Conservation (phyloP, 2,113 vertebrate genomes). For the Progne subis region DNA sequence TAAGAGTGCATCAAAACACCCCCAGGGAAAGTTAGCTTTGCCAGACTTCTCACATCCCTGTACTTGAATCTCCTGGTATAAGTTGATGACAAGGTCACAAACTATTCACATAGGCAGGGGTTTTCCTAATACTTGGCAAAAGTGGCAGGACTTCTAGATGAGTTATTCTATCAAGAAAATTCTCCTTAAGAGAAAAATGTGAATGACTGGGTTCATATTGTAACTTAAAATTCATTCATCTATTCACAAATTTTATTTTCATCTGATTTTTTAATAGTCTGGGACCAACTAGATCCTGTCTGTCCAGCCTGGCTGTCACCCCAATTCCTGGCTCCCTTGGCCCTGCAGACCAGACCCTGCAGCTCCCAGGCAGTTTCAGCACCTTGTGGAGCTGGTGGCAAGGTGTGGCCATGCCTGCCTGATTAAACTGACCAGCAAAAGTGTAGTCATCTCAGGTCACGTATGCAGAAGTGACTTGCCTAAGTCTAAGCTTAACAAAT, state of each 20-base stretch:
- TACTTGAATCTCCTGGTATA: neutral
- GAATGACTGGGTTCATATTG: neutral
- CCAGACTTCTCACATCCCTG: neutral
- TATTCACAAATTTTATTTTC: neutral
- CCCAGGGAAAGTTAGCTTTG: neutral
- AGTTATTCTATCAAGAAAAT: neutral
- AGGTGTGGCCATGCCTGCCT: neutral
- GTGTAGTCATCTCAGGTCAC: neutral
- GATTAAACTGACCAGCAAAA: neutral
- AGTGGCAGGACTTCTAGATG: neutral
- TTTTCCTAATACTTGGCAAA: neutral
- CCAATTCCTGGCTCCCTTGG: neutral
- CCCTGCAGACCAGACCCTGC: neutral
- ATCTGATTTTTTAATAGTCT: neutral
- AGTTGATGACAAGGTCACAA: neutral
- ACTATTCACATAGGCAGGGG: neutral
- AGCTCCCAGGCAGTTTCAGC: neutral
- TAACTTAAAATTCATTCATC: neutral
- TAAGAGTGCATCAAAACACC: neutral
- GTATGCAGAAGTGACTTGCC: neutral
- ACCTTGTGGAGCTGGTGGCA: neutral
- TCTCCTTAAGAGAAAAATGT: neutral
- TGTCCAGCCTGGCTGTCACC: neutral
- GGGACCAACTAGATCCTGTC: neutral
- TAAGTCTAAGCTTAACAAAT: neutral